These are phyloP conservation scores for Urocyon cinereoargenteus DNA, from an alignment of 2,797 vertebrate genomes.

Conservation along the genomic window DNA sequence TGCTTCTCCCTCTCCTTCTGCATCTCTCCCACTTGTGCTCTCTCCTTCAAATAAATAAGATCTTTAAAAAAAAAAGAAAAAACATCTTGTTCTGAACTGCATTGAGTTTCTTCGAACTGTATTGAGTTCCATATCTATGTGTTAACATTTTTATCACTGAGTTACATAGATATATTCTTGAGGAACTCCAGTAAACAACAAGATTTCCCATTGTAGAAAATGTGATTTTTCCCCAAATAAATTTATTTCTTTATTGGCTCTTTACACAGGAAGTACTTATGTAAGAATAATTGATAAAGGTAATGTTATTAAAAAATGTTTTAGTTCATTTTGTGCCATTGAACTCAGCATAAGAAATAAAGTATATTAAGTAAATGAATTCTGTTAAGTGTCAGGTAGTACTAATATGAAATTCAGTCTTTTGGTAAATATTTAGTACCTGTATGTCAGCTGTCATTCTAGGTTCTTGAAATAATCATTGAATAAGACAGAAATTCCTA, in stretches of 20 bases:
- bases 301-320: not conserved
- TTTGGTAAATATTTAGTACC: not conserved
- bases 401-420: not conserved
- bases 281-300: not conserved
- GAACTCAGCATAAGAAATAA: not conserved
- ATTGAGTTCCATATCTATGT: not conserved
- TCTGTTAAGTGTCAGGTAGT: not conserved
- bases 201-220: not conserved
- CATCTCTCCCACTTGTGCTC: too few relatives aligned
- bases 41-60: too few relatives aligned
- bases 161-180: not conserved
- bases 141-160: conserved; percentile 16
- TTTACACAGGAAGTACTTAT: not conserved
- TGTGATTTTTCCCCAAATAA: not conserved
- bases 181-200: not conserved
- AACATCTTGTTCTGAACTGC: not conserved
- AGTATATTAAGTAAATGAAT: not conserved
- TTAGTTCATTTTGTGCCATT: not conserved
- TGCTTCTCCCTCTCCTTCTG: too few relatives aligned
- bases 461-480: not conserved
- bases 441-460: not conserved
- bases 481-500: not conserved
- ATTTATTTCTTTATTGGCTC: not conserved
- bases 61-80: not conserved
- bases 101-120: not conserved